Conservation (phyloP, 2,113 vertebrate species). For the Corythornis cristatus region DNA sequence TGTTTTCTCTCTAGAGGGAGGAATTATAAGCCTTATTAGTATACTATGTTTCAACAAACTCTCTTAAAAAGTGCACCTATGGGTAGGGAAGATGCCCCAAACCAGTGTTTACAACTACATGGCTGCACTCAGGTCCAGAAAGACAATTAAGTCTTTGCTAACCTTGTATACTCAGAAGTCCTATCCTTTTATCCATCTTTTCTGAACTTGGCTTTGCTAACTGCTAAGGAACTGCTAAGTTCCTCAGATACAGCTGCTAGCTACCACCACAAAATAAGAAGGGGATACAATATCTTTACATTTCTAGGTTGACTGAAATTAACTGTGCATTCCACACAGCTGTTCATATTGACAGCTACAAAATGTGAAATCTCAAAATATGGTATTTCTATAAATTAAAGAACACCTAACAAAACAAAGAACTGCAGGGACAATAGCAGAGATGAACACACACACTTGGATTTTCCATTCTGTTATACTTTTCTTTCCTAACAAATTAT, state of each 20-base stretch:
- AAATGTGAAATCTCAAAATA: background rate
- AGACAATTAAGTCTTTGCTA: background rate
- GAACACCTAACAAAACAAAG: background rate
- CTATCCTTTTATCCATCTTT: background rate
- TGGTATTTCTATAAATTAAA: background rate
- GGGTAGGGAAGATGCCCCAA: background rate
- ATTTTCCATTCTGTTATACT: background rate
- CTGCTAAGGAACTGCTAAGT: background rate
- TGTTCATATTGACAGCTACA: background rate
- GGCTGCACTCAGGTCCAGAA: background rate
- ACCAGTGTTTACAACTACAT: rapidly evolving
- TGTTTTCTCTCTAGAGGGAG: slow-evolving; percentile 61
- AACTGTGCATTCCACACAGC: background rate
- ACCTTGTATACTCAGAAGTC: background rate
- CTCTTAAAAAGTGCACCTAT: background rate
- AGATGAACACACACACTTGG: background rate
- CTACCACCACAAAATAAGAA: background rate
- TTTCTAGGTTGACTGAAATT: background rate
- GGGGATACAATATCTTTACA: background rate
- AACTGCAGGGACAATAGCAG: background rate
- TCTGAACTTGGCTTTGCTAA: background rate
- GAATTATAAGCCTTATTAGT: background rate
- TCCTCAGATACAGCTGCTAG: background rate
- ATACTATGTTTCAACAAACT: background rate
- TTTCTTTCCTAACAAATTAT: background rate